Base-by-base conservation (phyloP, 2,888 invertebrate species). In the Hedychridium roseum region DNA sequence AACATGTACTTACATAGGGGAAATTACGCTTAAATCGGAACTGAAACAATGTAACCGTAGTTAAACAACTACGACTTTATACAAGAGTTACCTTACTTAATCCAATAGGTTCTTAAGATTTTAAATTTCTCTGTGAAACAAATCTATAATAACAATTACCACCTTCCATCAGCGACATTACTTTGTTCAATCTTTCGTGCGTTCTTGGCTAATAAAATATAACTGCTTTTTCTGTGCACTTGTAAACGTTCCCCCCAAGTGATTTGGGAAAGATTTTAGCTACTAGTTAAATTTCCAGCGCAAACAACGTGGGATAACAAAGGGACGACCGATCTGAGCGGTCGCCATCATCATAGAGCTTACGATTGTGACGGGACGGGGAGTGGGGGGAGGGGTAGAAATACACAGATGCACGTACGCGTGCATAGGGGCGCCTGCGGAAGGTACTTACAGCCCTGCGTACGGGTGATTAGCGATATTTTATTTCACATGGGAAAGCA, bases 401-500 rank as follows among this genome's bases (percentile, higher is more conserved):
- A 54, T 55, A 64, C 63, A 64, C 68, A 66, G 61, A 68, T 68
- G 65, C 66, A 61, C 54, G 53, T 48, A 32, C 35, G 35, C 43
- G 27, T 36, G 43, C 41, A 50, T 35, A 43, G 48, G 46, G 43
- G 37, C 41, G 49, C 40, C 49, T 32, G 43, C 38, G 45, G 28
- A 43, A 55, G 50, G 52, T 51, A 62, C 60, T 76, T 71, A 73
- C 66, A 65, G 67, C 72, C 75, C 73, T 62, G 69, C 66, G 62
- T 63, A 69, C 74, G 71, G 71, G 75, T 78, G 77, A 78, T 78
- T 78, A 78, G 78, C 74, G 71, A 78, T 78, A 78, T 78, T 78
- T 78, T 78, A 78, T 78, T 78, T 78, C 78, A 71, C 78, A 78
- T 78, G 78, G 78, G 78, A 78, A 78, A 76, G 70, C 72, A 69